Conservation (phyloP, 2,888 invertebrate species). For the Erebia epiphron region DNA sequence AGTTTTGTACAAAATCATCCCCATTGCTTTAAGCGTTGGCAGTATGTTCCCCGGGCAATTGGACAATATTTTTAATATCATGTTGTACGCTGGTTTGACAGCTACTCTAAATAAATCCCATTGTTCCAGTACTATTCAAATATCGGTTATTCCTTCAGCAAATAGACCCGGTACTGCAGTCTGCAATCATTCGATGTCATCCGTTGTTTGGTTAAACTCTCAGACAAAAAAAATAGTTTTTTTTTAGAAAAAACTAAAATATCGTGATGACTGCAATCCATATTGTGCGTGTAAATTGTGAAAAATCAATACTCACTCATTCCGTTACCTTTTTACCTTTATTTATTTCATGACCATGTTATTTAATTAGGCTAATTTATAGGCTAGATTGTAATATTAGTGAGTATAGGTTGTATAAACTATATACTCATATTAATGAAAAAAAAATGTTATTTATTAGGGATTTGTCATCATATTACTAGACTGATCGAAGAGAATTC, state of each 20-base stretch:
- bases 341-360: neutral
- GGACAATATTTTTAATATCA: too few species aligned
- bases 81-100: neutral
- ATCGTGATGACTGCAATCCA: neutral
- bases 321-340: neutral
- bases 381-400: too few species aligned
- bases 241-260: neutral
- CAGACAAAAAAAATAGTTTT: neutral
- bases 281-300: neutral
- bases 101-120: neutral
- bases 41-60: too few species aligned
- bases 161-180: neutral
- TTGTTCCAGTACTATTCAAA: neutral
- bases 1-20: too few species aligned
- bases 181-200: conserved; percentile 14
- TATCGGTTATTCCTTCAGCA: conserved; percentile 7
- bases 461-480: too few species aligned
- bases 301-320: neutral
- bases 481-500: too few species aligned
- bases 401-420: too few species aligned
- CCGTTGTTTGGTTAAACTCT: conserved; percentile 9
- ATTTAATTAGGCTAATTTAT: too few species aligned
- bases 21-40: too few species aligned
- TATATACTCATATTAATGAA: too few species aligned
- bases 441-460: too few species aligned